Evolutionary conservation across 2,888 invertebrate genomes (phyloP), one percentile per base, ranked within the genome.

Genomic region (Sisyra terminalis): DNA sequence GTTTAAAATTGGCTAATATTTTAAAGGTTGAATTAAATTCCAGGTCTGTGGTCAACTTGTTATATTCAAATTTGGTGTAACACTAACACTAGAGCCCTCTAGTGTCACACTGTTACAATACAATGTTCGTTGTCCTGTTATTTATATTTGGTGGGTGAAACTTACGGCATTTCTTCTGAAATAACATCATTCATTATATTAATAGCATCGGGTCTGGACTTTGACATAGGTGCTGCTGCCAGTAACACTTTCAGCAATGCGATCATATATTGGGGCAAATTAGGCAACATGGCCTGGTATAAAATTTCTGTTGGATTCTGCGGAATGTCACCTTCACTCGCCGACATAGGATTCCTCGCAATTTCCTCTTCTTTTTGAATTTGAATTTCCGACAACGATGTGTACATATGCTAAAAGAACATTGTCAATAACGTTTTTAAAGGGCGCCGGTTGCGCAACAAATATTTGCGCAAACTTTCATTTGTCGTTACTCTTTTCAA

Each of bases 151-250:
- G 24, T 31, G 39, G 43, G n/a, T n/a, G n/a, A n/a, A n/a, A 68
- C 74, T 67, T 61, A 78, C 73, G 94, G 94, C 90, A 93, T 92
- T 67, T 93, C 92, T 64, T 92, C 93, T 1, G 97, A 97, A 50
- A 98, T 63, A 39, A 98, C 86, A 65, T 99, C 98, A 32, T 93
- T 88, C 77, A 97, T 82, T 36, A 99, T 96, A 62, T 97, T 97
- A 54, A 97, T 90, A 40, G 96, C 93, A 58, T 98, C 98, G 8
- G 85, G 89, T 67, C 96, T 96, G 4, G 89, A 81, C 65, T 94
- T 96, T n/a, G 92, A 92, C n/a, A 96, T 96, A 3, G 98, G 97
- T 29, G 96, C 93, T 43, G 97, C 96, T 24, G 97, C 97, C 44
- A 99, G 69, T 44, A 98, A 70, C 51, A 98, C 90, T 69, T 98